Evolutionary conservation across 1,140 invertebrate species (phyloP).

Genomic region (Bombyx mori): ASM3026992v2 NC_085112.1:6579501-6580000

Average conservation of each 20-base stretch:
- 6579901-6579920: slow-evolving; percentile 71
- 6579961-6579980: slow-evolving; percentile 62
- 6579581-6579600: slow-evolving; percentile 32
- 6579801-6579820: slow-evolving; percentile 69
- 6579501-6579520: slow-evolving; percentile 65
- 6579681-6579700: slow-evolving; percentile 1
- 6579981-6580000: slow-evolving; percentile 70
- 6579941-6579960: slow-evolving; percentile 67
- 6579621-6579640: background rate
- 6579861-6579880: slow-evolving; percentile 66
- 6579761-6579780: slow-evolving; percentile 61
- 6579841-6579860: slow-evolving; percentile 69
- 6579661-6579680: slow-evolving; percentile 42
- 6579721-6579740: slow-evolving; percentile 72
- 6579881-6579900: slow-evolving; percentile 69
- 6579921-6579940: slow-evolving; percentile 68
- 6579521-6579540: slow-evolving; percentile 33
- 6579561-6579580: slow-evolving; percentile 48
- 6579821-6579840: slow-evolving; percentile 65
- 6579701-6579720: slow-evolving; percentile 37
- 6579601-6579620: slow-evolving; percentile 15
- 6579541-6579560: slow-evolving; percentile 43
- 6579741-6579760: slow-evolving; percentile 66
- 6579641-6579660: slow-evolving; percentile 16
- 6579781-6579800: slow-evolving; percentile 59